Conservation (phyloP, 1,140 invertebrate genomes). For the Babylonia areolata region DNA sequence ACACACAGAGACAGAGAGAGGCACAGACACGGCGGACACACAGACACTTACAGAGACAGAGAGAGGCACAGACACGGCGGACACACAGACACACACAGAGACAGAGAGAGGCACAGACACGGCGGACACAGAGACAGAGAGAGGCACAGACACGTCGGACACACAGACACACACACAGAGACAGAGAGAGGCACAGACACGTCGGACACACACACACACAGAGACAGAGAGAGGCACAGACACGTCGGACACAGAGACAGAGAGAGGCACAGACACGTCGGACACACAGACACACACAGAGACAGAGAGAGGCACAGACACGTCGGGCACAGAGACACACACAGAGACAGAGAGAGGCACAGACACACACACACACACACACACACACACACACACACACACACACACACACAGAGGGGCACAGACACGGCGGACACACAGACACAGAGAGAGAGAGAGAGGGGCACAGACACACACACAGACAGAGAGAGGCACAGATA, state of each 20-base stretch:
- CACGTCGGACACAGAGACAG: too few species aligned
- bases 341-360: not conserved
- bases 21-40: too few species aligned
- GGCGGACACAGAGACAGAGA: not conserved
- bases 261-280: too few species aligned
- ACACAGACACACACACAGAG: not conserved
- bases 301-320: too few species aligned
- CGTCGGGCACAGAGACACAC: not conserved
- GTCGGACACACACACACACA: too few species aligned
- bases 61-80: too few species aligned
- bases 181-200: not conserved
- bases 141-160: not conserved
- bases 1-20: too few species aligned
- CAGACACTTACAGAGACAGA: too few species aligned
- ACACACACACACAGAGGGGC: not conserved
- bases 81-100: not conserved
- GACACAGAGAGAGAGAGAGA: not conserved
- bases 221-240: too few species aligned
- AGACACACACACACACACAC: not conserved
- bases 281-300: too few species aligned
- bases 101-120: not conserved
- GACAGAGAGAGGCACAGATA: not conserved
- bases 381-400: not conserved
- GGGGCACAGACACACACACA: not conserved
- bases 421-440: not conserved